A percentile compares a stretch with the other conserved stretches of the same genome.
phyloP scores from a whole-genome alignment of 1,140 invertebrate species.

The Ditylenchus dipsaci region DNA sequence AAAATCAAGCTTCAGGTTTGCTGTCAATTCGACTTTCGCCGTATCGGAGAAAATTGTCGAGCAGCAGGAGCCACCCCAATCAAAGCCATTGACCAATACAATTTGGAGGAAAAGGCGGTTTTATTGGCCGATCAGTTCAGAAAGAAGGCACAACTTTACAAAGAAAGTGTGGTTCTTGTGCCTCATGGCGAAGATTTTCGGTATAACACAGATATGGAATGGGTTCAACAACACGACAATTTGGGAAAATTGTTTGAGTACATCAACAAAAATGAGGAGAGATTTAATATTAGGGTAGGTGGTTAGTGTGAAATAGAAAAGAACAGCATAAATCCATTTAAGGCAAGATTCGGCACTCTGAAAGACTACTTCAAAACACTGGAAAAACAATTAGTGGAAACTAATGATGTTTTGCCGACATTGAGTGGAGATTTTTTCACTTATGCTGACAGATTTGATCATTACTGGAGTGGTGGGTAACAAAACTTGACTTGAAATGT shows the following conservation, averaged over 20 bases:
- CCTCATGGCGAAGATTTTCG: conserved; percentile 96
- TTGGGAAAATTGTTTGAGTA: conserved; percentile 88
- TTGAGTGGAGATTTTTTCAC: conserved; percentile 95
- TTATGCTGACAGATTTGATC: conserved; percentile 89
- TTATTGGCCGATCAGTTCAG: conserved; percentile 87
- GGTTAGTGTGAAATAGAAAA: background rate
- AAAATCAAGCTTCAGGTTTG: conserved; percentile 65
- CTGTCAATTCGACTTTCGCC: conserved; percentile 95
- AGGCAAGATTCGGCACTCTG: conserved; percentile 83
- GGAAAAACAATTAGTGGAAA: background rate
- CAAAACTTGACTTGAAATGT: background rate
- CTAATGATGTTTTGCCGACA: conserved; percentile 66
- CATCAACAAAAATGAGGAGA: conserved; percentile 76
- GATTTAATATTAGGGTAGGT: conserved; percentile 74
- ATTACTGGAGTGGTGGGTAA: conserved; percentile 80
- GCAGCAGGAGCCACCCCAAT: conserved; percentile 80
- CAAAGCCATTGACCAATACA: conserved; percentile 72
- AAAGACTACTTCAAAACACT: conserved; percentile 72
- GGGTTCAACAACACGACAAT: conserved; percentile 84
- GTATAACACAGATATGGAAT: conserved; percentile 80
- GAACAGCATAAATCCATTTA: conserved; percentile 13
- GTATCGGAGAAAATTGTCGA: conserved; percentile 65
- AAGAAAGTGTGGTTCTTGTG: conserved; percentile 78
- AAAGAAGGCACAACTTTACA: conserved; percentile 87
- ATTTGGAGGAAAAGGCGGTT: conserved; percentile 75